Percentiles rank a stretch among this genome's conserved stretches.
phyloP scores from a whole-genome alignment of 2,797 vertebrate genomes.

The Carcharodon carcharias region DNA sequence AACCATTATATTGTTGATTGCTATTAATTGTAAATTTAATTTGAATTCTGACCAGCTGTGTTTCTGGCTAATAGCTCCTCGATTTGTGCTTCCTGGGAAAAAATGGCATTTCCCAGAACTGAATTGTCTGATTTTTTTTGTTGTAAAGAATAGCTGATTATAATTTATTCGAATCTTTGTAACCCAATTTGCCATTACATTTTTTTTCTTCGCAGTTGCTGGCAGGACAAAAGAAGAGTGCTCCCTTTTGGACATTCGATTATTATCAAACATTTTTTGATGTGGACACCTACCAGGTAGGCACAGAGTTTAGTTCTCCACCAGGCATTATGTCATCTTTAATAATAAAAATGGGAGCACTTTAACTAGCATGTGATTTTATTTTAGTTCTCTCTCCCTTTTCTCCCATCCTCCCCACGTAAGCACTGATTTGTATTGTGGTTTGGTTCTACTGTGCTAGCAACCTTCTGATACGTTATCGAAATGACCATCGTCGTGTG shows the following conservation, averaged over 20 bases:
- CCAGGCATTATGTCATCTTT: not conserved
- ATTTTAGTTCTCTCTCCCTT: not conserved
- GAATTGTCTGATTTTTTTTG: not conserved
- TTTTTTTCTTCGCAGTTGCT: conserved; percentile 64
- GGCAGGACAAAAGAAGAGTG: conserved; percentile 76
- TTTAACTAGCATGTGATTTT: not conserved
- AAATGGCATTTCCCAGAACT: not conserved
- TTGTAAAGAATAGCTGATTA: not conserved
- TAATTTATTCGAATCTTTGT: not conserved
- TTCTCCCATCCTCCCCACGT: not conserved
- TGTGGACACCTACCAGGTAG: conserved; percentile 83
- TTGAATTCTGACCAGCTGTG: not conserved
- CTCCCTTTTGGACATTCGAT: conserved; percentile 92
- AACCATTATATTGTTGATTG: not conserved
- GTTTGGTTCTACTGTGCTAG: not conserved
- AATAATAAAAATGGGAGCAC: not conserved
- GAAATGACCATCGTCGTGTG: not conserved
- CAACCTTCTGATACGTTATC: not conserved
- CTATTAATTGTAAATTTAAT: not conserved
- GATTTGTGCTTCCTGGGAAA: not conserved
- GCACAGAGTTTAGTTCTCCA: not conserved
- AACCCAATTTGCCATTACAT: not conserved
- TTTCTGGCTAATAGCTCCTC: too few relatives aligned
- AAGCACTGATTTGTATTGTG: not conserved
- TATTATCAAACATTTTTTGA: conserved; percentile 94